Percentiles rank a stretch among this genome's conserved stretches.
Evolutionary conservation across 2,113 vertebrate species (phyloP).

Genomic region (Catharus minimus): DNA sequence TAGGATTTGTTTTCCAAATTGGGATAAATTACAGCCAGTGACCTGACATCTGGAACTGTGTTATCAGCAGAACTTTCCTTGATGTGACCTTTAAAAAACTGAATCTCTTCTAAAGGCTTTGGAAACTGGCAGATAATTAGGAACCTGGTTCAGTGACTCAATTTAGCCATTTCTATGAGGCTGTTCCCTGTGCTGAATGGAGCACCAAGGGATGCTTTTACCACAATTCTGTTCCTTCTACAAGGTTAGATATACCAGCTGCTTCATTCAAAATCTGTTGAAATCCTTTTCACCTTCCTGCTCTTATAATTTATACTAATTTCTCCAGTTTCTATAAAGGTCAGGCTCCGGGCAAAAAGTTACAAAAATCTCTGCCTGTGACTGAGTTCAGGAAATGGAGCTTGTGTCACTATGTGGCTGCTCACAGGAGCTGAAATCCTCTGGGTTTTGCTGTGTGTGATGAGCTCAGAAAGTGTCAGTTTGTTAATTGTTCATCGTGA

Average conservation of each 20-base stretch:
- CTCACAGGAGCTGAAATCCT: background rate
- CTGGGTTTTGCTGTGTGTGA: background rate
- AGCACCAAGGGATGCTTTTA: background rate
- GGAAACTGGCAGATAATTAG: background rate
- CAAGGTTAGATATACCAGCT: fast-evolving
- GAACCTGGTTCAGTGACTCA: background rate
- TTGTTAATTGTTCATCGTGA: background rate
- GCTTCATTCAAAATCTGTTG: fast-evolving
- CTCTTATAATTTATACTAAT: background rate
- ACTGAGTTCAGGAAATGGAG: background rate
- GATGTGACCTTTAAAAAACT: background rate
- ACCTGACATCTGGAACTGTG: fast-evolving
- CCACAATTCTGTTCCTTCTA: background rate
- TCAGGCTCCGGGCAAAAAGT: background rate
- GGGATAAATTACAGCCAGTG: background rate
- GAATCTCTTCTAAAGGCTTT: background rate
- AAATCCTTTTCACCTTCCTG: background rate
- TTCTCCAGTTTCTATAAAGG: background rate
- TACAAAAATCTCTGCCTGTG: background rate
- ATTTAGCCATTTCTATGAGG: background rate
- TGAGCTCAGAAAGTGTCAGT: background rate
- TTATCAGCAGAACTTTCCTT: background rate
- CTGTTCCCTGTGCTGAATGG: background rate
- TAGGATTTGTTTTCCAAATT: background rate
- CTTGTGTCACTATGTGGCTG: background rate